Conservation (phyloP, 2,888 invertebrate species). For the Aleiodes alternator region DNA sequence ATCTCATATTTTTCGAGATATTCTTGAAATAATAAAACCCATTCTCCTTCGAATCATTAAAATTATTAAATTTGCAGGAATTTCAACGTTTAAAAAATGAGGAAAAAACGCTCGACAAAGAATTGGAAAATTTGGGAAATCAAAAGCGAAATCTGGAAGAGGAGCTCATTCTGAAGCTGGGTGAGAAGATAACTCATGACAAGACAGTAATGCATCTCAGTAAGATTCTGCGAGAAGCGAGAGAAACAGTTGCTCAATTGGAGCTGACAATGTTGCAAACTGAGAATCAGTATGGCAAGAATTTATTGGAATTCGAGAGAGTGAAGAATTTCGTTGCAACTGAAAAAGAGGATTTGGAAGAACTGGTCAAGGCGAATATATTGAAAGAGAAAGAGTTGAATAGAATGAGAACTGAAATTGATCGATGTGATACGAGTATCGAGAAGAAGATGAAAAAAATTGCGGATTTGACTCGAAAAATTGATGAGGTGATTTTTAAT, state of each 20-base stretch:
- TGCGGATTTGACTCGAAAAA: slow-evolving; percentile 76
- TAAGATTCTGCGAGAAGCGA: slow-evolving; percentile 75
- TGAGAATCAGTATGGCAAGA: slow-evolving; percentile 79
- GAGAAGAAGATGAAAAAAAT: slow-evolving; percentile 77
- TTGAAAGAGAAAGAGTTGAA: slow-evolving; percentile 75
- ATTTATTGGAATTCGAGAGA: slow-evolving; percentile 79
- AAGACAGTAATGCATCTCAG: slow-evolving; percentile 79
- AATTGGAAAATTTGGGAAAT: slow-evolving; percentile 77
- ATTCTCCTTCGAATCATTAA: background rate
- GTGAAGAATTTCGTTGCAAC: slow-evolving; percentile 66
- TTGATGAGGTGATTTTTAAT: slow-evolving; percentile 71
- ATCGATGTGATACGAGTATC: slow-evolving; percentile 74
- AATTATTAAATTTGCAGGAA: slow-evolving; percentile 72
- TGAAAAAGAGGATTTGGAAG: slow-evolving; percentile 69
- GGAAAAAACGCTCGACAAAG: slow-evolving; percentile 74
- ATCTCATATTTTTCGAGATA: too few relatives aligned
- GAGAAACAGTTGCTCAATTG: slow-evolving; percentile 76
- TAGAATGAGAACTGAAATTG: slow-evolving; percentile 74
- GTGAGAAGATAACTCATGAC: slow-evolving; percentile 83
- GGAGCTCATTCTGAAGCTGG: slow-evolving; percentile 80
- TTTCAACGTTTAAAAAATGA: slow-evolving; percentile 76
- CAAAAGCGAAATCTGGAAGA: slow-evolving; percentile 81
- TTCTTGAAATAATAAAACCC: background rate
- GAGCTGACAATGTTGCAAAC: slow-evolving; percentile 78
- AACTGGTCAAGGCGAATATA: slow-evolving; percentile 69